phyloP scores from a whole-genome alignment of 2,113 vertebrate genomes.

The Crotophaga sulcirostris region DNA sequence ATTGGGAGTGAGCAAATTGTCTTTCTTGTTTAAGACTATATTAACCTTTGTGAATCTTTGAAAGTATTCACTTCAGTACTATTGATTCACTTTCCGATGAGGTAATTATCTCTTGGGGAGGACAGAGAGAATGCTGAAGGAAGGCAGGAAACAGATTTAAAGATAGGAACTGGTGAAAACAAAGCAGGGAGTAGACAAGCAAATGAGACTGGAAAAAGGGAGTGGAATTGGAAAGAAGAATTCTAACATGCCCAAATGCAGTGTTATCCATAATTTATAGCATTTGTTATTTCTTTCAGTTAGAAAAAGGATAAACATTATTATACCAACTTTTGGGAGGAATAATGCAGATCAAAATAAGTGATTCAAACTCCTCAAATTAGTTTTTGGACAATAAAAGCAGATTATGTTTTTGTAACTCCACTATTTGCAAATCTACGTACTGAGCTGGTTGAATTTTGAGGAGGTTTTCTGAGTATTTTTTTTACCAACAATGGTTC shows the following conservation, averaged over 20 bases:
- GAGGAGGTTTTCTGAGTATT: not conserved
- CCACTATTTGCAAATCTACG: not conserved
- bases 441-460: not conserved
- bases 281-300: not conserved
- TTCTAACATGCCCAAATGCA: not conserved
- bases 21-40: not conserved
- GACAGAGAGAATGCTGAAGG: not conserved
- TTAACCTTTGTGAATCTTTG: not conserved
- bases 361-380: not conserved
- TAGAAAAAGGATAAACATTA: not conserved
- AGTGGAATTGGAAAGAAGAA: not conserved
- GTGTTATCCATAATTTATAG: not conserved
- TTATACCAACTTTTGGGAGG: not conserved
- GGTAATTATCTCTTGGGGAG: not conserved
- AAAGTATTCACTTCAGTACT: not conserved
- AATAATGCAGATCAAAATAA: not conserved
- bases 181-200: not conserved
- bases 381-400: not conserved
- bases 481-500: not conserved
- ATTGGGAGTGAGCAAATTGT: not conserved
- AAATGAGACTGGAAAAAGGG: not conserved
- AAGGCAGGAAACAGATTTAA: not conserved
- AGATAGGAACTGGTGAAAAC: not conserved
- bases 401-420: not conserved
- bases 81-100: not conserved